phyloP scores from a whole-genome alignment of 2,797 vertebrate genomes.

The Prionace glauca region DNA sequence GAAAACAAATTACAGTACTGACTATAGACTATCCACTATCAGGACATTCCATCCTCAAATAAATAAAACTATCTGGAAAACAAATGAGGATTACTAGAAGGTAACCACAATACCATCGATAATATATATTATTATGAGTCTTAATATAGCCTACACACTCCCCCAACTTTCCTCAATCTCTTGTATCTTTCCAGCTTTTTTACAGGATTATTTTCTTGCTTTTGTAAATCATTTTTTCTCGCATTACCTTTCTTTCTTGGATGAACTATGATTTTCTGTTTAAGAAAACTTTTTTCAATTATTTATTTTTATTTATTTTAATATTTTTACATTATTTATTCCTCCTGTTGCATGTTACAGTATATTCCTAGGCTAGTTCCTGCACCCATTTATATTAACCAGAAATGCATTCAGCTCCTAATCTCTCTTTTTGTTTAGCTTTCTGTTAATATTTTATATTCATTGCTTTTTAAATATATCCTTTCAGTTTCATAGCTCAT shows the following conservation, averaged over 20 bases:
- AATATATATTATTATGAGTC: not conserved
- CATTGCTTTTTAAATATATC: not conserved
- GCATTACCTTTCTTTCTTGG: not conserved
- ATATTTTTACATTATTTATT: not conserved
- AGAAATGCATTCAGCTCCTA: not conserved
- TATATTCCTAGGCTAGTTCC: not conserved
- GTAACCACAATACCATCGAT: not conserved
- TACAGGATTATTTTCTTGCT: not conserved
- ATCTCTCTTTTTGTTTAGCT: not conserved
- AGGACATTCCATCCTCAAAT: not conserved
- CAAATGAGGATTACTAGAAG: not conserved
- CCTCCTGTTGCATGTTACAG: not conserved
- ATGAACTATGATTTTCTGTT: not conserved
- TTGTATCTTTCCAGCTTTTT: not conserved
- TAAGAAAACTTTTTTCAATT: not conserved
- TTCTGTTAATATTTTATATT: not conserved
- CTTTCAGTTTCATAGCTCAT: not conserved
- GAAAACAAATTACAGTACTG: not conserved
- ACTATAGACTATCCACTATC: not conserved
- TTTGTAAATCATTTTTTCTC: not conserved
- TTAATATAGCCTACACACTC: too few species aligned
- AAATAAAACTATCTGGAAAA: not conserved
- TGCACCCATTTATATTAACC: not conserved
- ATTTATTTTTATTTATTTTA: not conserved
- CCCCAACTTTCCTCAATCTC: not conserved